Conservation (phyloP, 1,140 invertebrate species). For the Palaemon carinicauda region DNA sequence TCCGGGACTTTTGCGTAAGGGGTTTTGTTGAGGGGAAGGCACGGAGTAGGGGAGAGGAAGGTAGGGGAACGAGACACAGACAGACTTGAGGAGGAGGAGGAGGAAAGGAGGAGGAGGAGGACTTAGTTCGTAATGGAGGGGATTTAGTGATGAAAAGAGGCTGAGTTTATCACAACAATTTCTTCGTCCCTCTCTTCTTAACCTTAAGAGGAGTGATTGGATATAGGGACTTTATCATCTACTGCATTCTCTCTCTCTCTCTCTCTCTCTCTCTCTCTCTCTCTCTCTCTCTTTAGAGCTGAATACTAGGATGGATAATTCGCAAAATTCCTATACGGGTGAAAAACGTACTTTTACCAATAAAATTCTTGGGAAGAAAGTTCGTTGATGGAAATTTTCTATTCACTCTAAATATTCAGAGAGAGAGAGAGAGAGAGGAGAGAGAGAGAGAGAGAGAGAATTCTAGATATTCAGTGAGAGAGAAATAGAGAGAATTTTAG, state of each 20-base stretch:
- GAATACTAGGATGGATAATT: too few species aligned
- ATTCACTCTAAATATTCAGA: not conserved
- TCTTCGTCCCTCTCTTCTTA: not conserved
- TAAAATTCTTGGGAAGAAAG: too few species aligned
- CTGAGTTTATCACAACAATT: not conserved
- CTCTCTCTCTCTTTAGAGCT: not conserved
- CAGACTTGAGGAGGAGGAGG: not conserved
- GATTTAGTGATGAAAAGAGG: not conserved
- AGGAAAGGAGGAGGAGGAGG: not conserved
- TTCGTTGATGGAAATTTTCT: too few species aligned
- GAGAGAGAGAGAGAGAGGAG: not conserved
- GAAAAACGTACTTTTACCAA: too few species aligned
- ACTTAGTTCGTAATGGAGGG: not conserved
- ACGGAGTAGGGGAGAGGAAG: not conserved
- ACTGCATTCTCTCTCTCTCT: not conserved
- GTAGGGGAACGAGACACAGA: too few species aligned
- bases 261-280: not conserved
- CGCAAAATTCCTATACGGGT: too few species aligned
- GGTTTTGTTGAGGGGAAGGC: not conserved
- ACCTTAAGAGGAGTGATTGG: too few species aligned
- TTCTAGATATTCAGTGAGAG: too few species aligned
- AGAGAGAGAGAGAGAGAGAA: not conserved
- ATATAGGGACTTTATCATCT: not conserved
- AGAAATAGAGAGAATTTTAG: too few species aligned
- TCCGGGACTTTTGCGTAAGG: constrained; percentile 11